Evolutionary conservation across 2,888 invertebrate genomes (phyloP).

Genomic region (Drosophila dives): DNA sequence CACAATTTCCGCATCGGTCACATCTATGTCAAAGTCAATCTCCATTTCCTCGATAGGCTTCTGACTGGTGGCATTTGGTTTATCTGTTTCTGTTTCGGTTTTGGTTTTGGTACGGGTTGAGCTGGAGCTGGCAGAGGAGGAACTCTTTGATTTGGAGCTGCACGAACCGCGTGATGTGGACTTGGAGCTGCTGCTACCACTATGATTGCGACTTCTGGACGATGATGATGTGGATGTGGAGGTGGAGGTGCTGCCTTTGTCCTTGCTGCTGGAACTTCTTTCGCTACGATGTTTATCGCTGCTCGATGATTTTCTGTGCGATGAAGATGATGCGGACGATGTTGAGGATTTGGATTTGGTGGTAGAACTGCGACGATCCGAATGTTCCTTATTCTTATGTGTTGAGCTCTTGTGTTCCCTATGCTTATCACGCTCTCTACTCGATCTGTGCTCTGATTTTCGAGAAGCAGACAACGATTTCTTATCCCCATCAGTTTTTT

Average conservation of each 20-base stretch:
- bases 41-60: constrained; percentile 76
- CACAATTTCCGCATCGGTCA: constrained; percentile 89
- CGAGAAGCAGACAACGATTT: constrained; percentile 11
- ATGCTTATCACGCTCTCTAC: constrained; percentile 36
- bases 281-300: constrained; percentile 60
- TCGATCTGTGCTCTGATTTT: constrained; percentile 50
- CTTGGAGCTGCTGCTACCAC: constrained; percentile 53
- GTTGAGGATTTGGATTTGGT: constrained; percentile 60
- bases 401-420: constrained; percentile 30
- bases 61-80: neutral
- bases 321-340: constrained; percentile 53
- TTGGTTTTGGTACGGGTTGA: constrained; percentile 34
- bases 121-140: constrained; percentile 28
- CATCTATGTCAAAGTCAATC: constrained; percentile 54
- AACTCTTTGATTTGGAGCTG: constrained; percentile 48
- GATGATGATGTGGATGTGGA: constrained; percentile 50
- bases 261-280: constrained; percentile 35
- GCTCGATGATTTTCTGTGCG: constrained; percentile 55
- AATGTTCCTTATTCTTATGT: constrained; percentile 39
- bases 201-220: constrained; percentile 45
- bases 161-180: constrained; percentile 43
- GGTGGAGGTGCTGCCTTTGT: constrained; percentile 47
- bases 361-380: constrained; percentile 54
- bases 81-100: constrained; percentile 13
- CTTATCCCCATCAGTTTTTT: constrained; percentile 35